These are phyloP conservation scores for Labrus mixtus DNA, from an alignment of 2,113 vertebrate species.

Conservation along the genomic window DNA sequence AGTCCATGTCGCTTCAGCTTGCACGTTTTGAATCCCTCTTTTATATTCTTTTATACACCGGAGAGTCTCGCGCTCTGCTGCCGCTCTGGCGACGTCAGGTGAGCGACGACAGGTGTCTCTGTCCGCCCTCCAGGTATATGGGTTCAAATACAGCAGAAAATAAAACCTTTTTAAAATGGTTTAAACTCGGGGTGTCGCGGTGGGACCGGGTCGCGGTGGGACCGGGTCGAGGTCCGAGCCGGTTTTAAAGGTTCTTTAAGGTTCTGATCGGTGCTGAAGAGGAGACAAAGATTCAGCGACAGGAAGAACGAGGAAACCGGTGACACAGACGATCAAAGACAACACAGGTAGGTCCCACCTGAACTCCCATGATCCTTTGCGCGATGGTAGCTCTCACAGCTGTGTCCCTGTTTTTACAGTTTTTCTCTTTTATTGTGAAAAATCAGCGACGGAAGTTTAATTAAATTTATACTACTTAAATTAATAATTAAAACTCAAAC, in stretches of 20 bases:
- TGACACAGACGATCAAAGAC: background rate
- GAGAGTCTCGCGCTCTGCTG: background rate
- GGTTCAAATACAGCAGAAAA: background rate
- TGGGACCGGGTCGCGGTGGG: background rate
- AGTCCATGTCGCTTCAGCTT: slow-evolving; percentile 52
- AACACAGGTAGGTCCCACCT: background rate
- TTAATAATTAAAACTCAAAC: background rate
- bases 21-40: no score
- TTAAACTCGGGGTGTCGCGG: background rate
- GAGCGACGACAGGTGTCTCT: slow-evolving; percentile 20
- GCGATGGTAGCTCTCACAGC: background rate
- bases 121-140: no score
- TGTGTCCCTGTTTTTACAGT: background rate
- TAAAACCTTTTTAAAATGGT: fast-evolving
- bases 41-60: no score
- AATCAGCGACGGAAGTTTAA: no score
- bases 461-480: no score
- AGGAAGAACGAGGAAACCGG: background rate
- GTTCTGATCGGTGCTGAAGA: background rate
- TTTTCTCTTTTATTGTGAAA: no score
- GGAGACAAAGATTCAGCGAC: background rate
- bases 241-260: background rate
- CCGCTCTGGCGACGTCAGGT: slow-evolving; percentile 26
- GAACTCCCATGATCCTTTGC: slow-evolving; percentile 10
- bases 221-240: background rate